These are phyloP conservation scores for Drosophila tsacasi DNA, from an alignment of 1,140 invertebrate genomes.

Conservation along the genomic window DNA sequence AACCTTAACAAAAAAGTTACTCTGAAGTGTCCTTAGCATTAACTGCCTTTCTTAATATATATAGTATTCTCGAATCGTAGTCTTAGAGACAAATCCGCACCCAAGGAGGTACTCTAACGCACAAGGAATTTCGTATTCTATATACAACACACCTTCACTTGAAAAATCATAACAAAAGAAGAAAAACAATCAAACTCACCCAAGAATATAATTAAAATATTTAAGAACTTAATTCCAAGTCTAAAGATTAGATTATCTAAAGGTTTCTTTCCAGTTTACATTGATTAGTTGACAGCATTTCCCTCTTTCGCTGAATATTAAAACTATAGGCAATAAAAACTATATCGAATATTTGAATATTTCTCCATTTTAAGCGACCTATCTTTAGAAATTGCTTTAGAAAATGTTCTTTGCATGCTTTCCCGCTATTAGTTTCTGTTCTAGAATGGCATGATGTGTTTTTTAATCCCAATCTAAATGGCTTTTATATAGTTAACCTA, in stretches of 20 bases:
- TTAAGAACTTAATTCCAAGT: conserved; percentile 14
- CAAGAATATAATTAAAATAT: conserved; percentile 17
- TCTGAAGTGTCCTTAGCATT: conserved; percentile 77
- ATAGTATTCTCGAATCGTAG: conserved; percentile 19
- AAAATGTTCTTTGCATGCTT: conserved; percentile 45
- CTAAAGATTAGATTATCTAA: neutral
- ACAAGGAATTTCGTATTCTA: conserved; percentile 36
- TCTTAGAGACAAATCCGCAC: conserved; percentile 16
- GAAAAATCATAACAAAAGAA: neutral
- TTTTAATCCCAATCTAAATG: conserved; percentile 24
- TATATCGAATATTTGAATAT: conserved; percentile 38
- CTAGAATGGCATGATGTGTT: conserved; percentile 43
- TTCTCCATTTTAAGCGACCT: conserved; percentile 15
- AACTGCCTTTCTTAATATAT: conserved; percentile 37
- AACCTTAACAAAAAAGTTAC: conserved; percentile 38
- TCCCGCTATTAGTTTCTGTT: conserved; percentile 20
- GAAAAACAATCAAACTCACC: conserved; percentile 23
- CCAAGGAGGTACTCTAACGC: conserved; percentile 22
- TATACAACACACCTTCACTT: conserved; percentile 17
- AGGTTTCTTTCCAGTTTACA: conserved; percentile 25
- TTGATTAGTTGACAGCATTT: conserved; percentile 25
- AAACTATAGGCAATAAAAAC: conserved; percentile 4
- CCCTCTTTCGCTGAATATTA: neutral
- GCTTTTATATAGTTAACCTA: conserved; percentile 6
- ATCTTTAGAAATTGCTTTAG: conserved; percentile 24